phyloP scores from a whole-genome alignment of 2,888 invertebrate genomes.

The Melitaea athalia region DNA sequence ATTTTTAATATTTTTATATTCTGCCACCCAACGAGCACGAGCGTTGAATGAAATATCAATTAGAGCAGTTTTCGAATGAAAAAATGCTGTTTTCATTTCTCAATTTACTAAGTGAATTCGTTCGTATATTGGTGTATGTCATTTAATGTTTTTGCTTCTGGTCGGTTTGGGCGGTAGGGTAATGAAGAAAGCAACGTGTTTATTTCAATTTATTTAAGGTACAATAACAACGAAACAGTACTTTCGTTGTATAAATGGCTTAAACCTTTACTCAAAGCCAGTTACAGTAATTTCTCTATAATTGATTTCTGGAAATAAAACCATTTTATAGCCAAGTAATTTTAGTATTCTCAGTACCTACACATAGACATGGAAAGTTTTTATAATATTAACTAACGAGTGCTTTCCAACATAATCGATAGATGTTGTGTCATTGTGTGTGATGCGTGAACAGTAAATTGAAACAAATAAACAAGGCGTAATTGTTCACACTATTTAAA shows the following conservation, averaged over 20 bases:
- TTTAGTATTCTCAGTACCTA: too few species aligned
- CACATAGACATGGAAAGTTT: too few species aligned
- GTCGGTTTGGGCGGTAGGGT: slow-evolving; percentile 77
- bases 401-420: too few species aligned
- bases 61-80: slow-evolving; percentile 68
- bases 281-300: too few species aligned
- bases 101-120: slow-evolving; percentile 76
- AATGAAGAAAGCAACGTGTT: slow-evolving; percentile 75
- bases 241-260: not conserved
- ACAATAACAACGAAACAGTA: not conserved
- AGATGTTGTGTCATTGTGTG: too few species aligned
- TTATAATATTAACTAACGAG: too few species aligned
- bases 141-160: slow-evolving; percentile 75
- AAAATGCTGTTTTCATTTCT: slow-evolving; percentile 76
- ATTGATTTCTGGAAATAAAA: too few species aligned
- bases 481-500: not conserved
- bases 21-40: slow-evolving; percentile 75
- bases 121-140: slow-evolving; percentile 70
- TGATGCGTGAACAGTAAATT: too few species aligned
- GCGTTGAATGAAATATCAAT: slow-evolving; percentile 79
- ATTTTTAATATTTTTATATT: slow-evolving; percentile 68
- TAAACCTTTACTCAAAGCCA: not conserved
- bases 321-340: too few species aligned
- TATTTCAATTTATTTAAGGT: slow-evolving; percentile 54
- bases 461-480: too few species aligned